Conservation (phyloP, 1,140 invertebrate species). For the Rhynchophorus ferrugineus region DNA sequence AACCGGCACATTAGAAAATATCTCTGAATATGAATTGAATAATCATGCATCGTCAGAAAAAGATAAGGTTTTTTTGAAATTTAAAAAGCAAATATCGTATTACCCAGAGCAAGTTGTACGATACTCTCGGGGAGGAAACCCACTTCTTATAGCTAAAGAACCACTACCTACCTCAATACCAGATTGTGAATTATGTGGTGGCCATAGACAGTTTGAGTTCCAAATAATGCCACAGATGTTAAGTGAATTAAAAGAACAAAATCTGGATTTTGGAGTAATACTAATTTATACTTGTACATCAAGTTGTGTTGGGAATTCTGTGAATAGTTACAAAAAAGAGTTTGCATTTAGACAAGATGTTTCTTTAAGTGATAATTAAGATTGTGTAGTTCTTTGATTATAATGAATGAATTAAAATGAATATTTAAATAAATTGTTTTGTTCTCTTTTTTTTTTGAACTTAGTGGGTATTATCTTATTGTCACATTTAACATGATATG, state of each 20-base stretch:
- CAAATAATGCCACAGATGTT: constrained; percentile 90
- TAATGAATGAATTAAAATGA: too few species aligned
- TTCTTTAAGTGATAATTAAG: constrained; percentile 12
- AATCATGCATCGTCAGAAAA: constrained; percentile 50
- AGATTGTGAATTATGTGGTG: constrained; percentile 66
- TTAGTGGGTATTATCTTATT: too few species aligned
- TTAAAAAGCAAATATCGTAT: constrained; percentile 52
- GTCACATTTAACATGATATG: too few species aligned
- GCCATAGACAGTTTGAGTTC: constrained; percentile 81
- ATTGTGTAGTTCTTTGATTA: background rate
- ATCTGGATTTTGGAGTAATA: constrained; percentile 85
- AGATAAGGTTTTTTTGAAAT: constrained; percentile 68
- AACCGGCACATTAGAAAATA: constrained; percentile 54
- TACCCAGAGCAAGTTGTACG: constrained; percentile 72
- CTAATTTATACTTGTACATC: constrained; percentile 77
- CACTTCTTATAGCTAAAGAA: constrained; percentile 70
- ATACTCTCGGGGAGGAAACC: constrained; percentile 68
- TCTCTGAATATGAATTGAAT: constrained; percentile 56
- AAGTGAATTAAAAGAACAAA: constrained; percentile 58
- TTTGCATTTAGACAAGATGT: constrained; percentile 84
- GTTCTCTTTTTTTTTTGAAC: too few species aligned
- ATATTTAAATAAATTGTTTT: too few species aligned
- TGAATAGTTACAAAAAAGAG: constrained; percentile 62
- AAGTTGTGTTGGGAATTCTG: constrained; percentile 55
- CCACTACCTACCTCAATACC: constrained; percentile 53